Evolutionary conservation across 1,140 invertebrate species (phyloP), one percentile per base, ranked within the genome.

Genomic region (Bombus picipes): DNA sequence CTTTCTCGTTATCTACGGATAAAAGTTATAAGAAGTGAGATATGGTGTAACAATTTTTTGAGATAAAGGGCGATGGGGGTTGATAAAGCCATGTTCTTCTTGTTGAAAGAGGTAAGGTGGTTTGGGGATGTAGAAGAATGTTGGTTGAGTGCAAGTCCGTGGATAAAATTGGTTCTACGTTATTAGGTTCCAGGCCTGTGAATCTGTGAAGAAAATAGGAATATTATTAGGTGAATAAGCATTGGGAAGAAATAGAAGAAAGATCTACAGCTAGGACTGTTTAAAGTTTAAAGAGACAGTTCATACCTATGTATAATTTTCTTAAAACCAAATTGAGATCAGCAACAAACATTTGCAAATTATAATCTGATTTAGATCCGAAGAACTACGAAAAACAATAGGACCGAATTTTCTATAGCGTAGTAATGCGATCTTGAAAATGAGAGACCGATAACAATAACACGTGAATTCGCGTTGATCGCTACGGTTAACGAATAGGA

Each of bases 401-500:
- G 10, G 3, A 1, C 53, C 6, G 3, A 1, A 34, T 71, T 25
- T 34, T n/a, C 32, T 6, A 37, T 13, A 12, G n/a, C 43, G 18
- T 8, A 53, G 34, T 73, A 73, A 89, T 76, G 57, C 37, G 78
- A 88, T 86, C 75, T 83, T 43, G 28, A 41, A n/a, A 53, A 53
- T 15, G 10, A 15, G 68, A n/a, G n/a, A 25, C 28, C 59, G n/a
- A 18, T 59, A 65, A 79, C 89, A 85, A 90, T 87, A 68, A 77
- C 80, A 77, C 85, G 86, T 80, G 88, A 87, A 78, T 89, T 83
- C 77, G 4, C 43, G 71, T 68, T 65, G 73, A 86, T 82, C 72
- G n/a, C 18, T 57, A 41, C 37, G 86, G 88, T 88, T 90, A 90
- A 90, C 88, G 88, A 90, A 88, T 81, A 71, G 32, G 43, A 78